These are phyloP conservation scores for Cryptoblepharus egeriae DNA, from an alignment of 2,797 vertebrate species.

Conservation along the genomic window DNA sequence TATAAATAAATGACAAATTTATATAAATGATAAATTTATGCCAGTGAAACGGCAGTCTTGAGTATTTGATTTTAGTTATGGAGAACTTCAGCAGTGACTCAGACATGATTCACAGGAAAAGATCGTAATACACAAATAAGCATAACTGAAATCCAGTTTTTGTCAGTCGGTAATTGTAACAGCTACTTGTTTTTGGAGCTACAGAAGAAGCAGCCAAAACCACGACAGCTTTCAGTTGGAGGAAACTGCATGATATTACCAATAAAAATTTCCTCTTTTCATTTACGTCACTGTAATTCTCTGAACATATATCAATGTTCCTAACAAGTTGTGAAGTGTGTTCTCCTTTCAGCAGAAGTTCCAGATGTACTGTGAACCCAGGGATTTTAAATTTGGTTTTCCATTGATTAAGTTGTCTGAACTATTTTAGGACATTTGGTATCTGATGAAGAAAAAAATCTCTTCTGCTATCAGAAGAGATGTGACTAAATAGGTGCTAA, in stretches of 20 bases:
- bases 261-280: not conserved
- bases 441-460: not conserved
- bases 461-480: not conserved
- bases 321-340: slow-evolving; percentile 6
- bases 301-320: not conserved
- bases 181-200: not conserved
- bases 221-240: not conserved
- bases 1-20: too few relatives aligned
- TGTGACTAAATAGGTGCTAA: too few relatives aligned
- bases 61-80: not conserved
- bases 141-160: slow-evolving; percentile 15
- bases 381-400: slow-evolving; percentile 13
- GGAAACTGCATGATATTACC: not conserved
- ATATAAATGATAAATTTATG: too few relatives aligned
- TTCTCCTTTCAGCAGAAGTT: not conserved
- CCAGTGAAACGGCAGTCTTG: too few relatives aligned
- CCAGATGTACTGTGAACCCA: not conserved
- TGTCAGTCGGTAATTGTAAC: not conserved
- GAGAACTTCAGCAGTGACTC: not conserved
- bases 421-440: slow-evolving; percentile 7
- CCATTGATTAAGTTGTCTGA: not conserved
- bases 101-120: not conserved
- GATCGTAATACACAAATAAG: not conserved
- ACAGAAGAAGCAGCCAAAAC: not conserved
- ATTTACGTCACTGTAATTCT: slow-evolving; percentile 1